A percentile compares a stretch with the other conserved stretches of the same genome.
Conservation (phyloP, 2,113 vertebrate genomes). For the Emydura subglobosa region DNA sequence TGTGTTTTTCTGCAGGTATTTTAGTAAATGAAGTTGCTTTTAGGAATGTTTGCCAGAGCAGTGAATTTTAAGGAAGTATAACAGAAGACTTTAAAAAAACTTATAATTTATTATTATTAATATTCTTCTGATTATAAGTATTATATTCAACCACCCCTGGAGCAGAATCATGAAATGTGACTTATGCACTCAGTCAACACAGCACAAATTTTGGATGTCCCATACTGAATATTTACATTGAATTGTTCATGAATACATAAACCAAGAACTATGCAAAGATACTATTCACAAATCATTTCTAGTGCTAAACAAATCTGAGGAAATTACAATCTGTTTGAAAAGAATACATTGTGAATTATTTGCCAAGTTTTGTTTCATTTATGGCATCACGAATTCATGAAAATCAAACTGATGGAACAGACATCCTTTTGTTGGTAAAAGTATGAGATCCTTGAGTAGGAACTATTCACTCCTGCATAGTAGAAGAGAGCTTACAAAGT, state of each 20-base stretch:
- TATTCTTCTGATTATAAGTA: background rate
- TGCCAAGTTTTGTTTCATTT: background rate
- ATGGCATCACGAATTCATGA: background rate
- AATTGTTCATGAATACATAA: background rate
- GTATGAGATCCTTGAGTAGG: background rate
- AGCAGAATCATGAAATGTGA: background rate
- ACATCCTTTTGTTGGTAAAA: background rate
- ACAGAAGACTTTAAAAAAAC: background rate
- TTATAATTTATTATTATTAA: background rate
- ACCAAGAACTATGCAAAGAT: background rate
- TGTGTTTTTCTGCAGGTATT: background rate
- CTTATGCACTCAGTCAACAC: background rate
- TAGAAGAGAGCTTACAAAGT: no score
- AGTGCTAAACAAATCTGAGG: background rate
- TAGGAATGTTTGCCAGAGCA: background rate
- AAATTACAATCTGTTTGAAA: background rate
- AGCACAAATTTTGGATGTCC: background rate
- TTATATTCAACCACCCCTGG: background rate
- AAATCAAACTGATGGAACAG: background rate
- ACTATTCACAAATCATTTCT: background rate
- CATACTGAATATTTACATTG: slow-evolving; percentile 2
- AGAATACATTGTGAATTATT: background rate
- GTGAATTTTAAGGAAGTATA: background rate
- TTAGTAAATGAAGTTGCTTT: background rate
- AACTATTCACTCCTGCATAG: background rate